Evolutionary conservation across 2,888 invertebrate genomes (phyloP).

Genomic region (Cantharis rustica): DNA sequence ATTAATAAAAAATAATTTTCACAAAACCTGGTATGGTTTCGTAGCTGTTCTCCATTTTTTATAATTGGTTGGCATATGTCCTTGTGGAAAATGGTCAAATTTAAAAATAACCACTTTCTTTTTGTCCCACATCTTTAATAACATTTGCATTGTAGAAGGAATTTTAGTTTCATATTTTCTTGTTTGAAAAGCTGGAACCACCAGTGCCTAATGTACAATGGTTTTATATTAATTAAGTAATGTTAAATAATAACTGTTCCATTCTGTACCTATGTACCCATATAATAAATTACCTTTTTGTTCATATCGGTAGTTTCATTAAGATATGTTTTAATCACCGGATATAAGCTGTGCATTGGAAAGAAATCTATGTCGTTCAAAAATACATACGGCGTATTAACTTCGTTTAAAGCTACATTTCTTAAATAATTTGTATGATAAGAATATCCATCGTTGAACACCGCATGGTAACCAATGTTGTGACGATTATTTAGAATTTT

Average conservation of each 20-base stretch:
- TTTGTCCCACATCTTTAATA: constrained; percentile 72
- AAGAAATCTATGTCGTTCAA: constrained; percentile 89
- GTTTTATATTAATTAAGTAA: too few relatives aligned
- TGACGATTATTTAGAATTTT: constrained; percentile 71
- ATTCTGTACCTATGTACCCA: too few relatives aligned
- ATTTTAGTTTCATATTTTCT: constrained; percentile 79
- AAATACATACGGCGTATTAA: constrained; percentile 82
- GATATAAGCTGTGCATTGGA: constrained; percentile 80
- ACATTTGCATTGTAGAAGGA: constrained; percentile 76
- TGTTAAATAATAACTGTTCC: too few relatives aligned
- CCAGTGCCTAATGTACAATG: constrained; percentile 61
- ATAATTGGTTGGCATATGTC: constrained; percentile 87
- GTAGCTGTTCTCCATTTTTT: constrained; percentile 77
- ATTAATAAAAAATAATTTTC: background rate
- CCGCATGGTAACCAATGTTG: constrained; percentile 89
- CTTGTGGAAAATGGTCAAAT: constrained; percentile 84
- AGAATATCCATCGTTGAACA: constrained; percentile 86
- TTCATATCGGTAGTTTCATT: constrained; percentile 40
- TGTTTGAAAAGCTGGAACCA: constrained; percentile 92
- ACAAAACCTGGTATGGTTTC: constrained; percentile 68
- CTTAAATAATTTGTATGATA: constrained; percentile 90
- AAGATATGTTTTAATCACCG: constrained; percentile 68
- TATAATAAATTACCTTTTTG: constrained; percentile 61
- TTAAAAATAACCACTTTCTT: constrained; percentile 84
- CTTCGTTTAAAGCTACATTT: constrained; percentile 82